Percentiles rank a stretch among this genome's conserved stretches.
These are phyloP conservation scores for Pachyramphus minor DNA, from an alignment of 2,113 vertebrate genomes.

Conservation along the genomic window DNA sequence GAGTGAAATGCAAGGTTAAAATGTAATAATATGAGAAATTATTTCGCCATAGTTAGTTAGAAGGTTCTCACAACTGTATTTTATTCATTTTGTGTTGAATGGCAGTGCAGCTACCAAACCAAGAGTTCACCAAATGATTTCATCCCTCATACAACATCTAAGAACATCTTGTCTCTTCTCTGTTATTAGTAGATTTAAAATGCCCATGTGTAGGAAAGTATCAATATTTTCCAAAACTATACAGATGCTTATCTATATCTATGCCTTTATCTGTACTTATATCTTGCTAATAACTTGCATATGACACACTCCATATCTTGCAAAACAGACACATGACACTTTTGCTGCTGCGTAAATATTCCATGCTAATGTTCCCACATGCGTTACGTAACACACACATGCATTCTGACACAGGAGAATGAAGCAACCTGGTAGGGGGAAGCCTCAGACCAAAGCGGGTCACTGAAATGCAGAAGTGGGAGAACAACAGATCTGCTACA, in stretches of 20 bases:
- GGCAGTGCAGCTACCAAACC: not conserved
- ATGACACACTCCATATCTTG: not conserved
- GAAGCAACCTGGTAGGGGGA: not conserved
- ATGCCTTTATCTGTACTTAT: not conserved
- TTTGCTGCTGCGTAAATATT: not conserved
- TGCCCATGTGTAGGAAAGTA: not conserved
- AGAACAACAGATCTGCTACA: not conserved
- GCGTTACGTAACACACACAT: not conserved
- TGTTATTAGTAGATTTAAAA: not conserved
- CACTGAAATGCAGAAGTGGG: slow-evolving; percentile 10
- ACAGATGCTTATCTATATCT: not conserved
- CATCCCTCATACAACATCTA: not conserved
- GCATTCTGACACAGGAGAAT: not conserved
- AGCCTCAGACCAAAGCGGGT: not conserved
- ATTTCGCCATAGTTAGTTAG: not conserved
- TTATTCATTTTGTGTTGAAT: not conserved
- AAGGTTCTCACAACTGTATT: not conserved
- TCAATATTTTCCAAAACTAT: not conserved
- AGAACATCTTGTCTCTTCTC: not conserved
- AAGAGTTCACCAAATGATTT: not conserved
- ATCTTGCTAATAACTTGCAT: not conserved
- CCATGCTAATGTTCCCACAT: not conserved
- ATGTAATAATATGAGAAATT: not conserved
- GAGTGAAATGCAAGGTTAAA: not conserved
- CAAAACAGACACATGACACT: not conserved